phyloP scores from a whole-genome alignment of 2,888 invertebrate genomes.

The Euphydryas editha region DNA sequence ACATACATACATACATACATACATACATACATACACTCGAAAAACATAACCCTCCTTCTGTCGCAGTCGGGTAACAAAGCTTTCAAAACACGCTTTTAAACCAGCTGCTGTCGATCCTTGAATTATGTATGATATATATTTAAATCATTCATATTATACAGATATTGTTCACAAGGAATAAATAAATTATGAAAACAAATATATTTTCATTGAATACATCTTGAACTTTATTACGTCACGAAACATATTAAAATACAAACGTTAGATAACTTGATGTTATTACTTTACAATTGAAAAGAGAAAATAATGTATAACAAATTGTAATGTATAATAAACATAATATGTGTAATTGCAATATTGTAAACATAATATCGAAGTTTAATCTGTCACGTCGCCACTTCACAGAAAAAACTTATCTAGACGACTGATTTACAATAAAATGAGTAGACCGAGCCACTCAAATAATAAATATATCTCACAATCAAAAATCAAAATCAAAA shows the following conservation, averaged over 20 bases:
- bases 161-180: no score
- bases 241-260: neutral
- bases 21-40: no score
- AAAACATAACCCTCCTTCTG: no score
- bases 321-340: no score
- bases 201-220: neutral
- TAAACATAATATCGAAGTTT: neutral
- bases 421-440: slow-evolving; percentile 49
- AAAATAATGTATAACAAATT: slow-evolving; percentile 1
- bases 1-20: no score
- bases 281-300: neutral
- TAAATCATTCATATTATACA: neutral
- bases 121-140: no score
- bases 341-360: neutral
- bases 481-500: slow-evolving; percentile 50
- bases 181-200: neutral
- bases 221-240: slow-evolving; percentile 1
- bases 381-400: slow-evolving; percentile 19
- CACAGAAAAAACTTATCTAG: slow-evolving; percentile 28
- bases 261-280: neutral
- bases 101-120: no score
- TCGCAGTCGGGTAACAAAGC: no score
- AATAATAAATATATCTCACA: slow-evolving; percentile 64
- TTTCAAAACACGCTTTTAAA: no score
- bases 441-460: slow-evolving; percentile 45